Evolutionary conservation across 1,140 invertebrate genomes (phyloP), one percentile per base, ranked within the genome.

Genomic region (Drosophila virilis): DNA sequence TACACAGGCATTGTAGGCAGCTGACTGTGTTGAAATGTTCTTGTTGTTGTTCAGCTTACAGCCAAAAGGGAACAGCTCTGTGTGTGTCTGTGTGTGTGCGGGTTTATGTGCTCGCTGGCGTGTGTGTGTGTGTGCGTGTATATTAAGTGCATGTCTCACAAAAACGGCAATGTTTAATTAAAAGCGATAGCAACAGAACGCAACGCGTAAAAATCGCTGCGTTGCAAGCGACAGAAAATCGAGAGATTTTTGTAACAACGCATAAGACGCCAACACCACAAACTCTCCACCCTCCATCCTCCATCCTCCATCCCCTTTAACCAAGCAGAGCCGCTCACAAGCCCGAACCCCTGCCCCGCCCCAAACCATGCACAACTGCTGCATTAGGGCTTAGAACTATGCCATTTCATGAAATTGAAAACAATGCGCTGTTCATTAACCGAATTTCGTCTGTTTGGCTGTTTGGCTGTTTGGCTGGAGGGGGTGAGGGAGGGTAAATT

Each of bases 151-250:
- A 77, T 78, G 67, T 81, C 67, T 65, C 42, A 61, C 75, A 69
- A 83, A 78, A 85, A 78, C 67, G 82, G 78, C 78, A 85, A 86
- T 85, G 82, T 85, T 85, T 85, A 85, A 85, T 85, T 85, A 85
- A 85, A 85, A 86, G 67, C 67, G 82, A 74, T 68, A 62, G 74
- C 62, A 85, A 79, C 82, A 79, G 74, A 77, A 76, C 80, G 78
- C 72, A 77, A 67, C 59, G 67, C 67, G 59, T 55, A 35, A 62
- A 64, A 71, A 22, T 50, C 50, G 62, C 50, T 61, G 78, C 59
- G 76, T 74, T 84, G 77, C 81, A 85, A 84, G 74, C 74, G 79
- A 22, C 33, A 59, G 68, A 59, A 75, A 57, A 37, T n/a, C 28
- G 10, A 46, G 33, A 9, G 64, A 55, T 43, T 37, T 45, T 38